Base-by-base conservation (phyloP, 2,888 invertebrate species). In the Fragum sueziense region DNA sequence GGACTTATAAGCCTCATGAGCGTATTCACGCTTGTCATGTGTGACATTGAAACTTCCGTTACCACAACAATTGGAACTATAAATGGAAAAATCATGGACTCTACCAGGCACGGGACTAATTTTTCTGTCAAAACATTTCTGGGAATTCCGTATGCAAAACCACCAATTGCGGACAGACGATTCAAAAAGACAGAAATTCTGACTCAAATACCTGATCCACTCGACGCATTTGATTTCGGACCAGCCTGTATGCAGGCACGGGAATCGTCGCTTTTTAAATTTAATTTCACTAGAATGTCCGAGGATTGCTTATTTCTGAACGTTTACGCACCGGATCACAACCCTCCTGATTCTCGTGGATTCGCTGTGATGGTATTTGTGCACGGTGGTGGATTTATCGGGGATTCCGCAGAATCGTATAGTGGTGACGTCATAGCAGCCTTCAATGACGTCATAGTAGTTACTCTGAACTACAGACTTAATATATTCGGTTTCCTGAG, bases 231-330 rank as follows among this genome's bases (percentile, higher is more conserved):
- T 2, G 17, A 11, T 2, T 61, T 61, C 31, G 61, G 61, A 6
- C 61, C 61, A 20, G 61, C 31, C 27, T 61, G 61, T 29, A 27
- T 29, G 14, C 61, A 61, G 33, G 14, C 33, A 17, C 27, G 31
- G 22, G 17, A 20, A 20, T 2, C 25, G 17, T 7, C 61, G 14
- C 9, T 22, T 11, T 9, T 9, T 9, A 37, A 14, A 9, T 14
- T 6, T 14, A n/a, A 29, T 11, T 61, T 29, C 20, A 31, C 1
- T 7, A 20, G 2, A 2, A 27, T 22, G 31, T 61, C 61, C 11
- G 61, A 61, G n/a, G 61, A 61, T 29, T 61, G 61, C n/a, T 25
- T 61, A 20, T 61, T 29, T 61, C 31, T 61, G 31, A 61, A 61
- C 31, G n/a, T 61, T 29, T 61, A 61, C 31, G 61, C 31, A 31